These are phyloP conservation scores for Osmerus mordax DNA, from an alignment of 2,113 vertebrate species.

Conservation along the genomic window DNA sequence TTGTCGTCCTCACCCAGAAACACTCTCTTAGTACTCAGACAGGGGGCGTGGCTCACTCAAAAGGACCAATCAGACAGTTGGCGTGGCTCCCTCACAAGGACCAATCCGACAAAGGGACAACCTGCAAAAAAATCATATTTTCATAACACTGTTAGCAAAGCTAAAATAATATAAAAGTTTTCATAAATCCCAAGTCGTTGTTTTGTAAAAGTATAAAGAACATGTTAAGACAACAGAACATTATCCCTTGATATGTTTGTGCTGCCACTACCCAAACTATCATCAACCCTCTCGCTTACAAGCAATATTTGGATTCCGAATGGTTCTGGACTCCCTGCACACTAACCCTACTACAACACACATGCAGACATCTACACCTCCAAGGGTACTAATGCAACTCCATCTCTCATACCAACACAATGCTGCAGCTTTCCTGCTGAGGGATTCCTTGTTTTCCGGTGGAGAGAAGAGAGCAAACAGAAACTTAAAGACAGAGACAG, in stretches of 20 bases:
- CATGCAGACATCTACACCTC: neutral
- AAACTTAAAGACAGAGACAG: too few species aligned
- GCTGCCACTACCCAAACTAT: neutral
- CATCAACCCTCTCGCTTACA: slow-evolving; percentile 3
- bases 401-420: too few species aligned
- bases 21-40: slow-evolving; percentile 7
- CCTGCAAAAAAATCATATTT: neutral
- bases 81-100: slow-evolving; percentile 1
- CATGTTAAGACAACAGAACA: slow-evolving; percentile 37
- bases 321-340: neutral
- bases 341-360: neutral
- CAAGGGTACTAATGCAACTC: too few species aligned
- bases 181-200: neutral
- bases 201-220: neutral
- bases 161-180: neutral
- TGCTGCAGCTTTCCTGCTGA: too few species aligned
- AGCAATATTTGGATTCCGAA: slow-evolving; percentile 4
- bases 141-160: slow-evolving; percentile 25
- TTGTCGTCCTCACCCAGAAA: slow-evolving; percentile 13
- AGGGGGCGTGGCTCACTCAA: slow-evolving; percentile 13
- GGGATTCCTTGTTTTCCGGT: too few species aligned
- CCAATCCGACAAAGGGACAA: slow-evolving; percentile 20
- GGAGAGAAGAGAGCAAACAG: too few species aligned
- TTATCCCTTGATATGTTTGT: slow-evolving; percentile 25
- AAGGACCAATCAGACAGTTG: slow-evolving; percentile 16